phyloP scores from a whole-genome alignment of 2,888 invertebrate species.

The Xestia ashworthii region DNA sequence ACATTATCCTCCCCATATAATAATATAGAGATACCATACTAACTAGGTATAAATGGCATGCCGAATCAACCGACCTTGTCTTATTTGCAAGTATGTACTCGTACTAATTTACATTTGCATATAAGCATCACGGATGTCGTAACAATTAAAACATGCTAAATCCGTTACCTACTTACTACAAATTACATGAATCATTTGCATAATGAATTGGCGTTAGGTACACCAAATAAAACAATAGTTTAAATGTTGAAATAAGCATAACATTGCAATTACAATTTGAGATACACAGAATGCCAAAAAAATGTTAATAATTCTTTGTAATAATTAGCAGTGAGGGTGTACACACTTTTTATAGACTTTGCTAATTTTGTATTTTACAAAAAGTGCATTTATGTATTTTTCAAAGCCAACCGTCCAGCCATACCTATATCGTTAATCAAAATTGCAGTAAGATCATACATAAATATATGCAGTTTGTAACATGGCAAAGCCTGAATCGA shows the following conservation, averaged over 20 bases:
- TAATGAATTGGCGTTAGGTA: constrained; percentile 36
- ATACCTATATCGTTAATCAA: neutral
- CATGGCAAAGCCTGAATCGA: neutral
- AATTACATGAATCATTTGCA: constrained; percentile 44
- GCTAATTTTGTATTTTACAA: neutral
- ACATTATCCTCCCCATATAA: neutral
- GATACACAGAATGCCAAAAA: neutral
- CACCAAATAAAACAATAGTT: constrained; percentile 36
- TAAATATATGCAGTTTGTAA: neutral
- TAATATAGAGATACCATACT: neutral
- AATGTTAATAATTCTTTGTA: neutral
- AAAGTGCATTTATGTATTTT: neutral
- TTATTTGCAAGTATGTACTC: constrained; percentile 33
- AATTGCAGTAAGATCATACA: neutral
- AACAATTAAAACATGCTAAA: constrained; percentile 53
- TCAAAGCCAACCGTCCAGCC: neutral
- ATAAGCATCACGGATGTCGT: constrained; percentile 50
- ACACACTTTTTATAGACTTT: neutral
- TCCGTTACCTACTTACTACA: constrained; percentile 23
- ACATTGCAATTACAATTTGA: constrained; percentile 36
- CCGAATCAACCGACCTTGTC: constrained; percentile 41
- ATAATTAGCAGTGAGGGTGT: neutral
- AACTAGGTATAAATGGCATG: neutral
- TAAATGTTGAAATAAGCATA: constrained; percentile 16
- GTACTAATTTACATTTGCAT: constrained; percentile 38